A percentile compares a stretch with the other conserved stretches of the same genome.
phyloP scores from a whole-genome alignment of 2,797 vertebrate genomes.

The Heteromormyrus szaboi region DNA sequence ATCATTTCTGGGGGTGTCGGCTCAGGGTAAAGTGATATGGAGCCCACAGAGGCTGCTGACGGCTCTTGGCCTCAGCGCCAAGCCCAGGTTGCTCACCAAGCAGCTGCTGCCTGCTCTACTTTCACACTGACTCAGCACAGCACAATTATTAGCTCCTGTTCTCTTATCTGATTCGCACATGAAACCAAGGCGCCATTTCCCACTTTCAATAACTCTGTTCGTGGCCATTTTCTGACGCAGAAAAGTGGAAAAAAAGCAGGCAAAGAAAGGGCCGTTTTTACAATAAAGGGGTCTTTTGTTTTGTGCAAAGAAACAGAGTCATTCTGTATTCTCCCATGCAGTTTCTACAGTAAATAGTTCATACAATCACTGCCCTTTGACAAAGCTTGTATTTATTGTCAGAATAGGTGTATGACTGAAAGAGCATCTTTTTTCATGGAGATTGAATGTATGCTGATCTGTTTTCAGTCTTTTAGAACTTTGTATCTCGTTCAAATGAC shows the following conservation, averaged over 20 bases:
- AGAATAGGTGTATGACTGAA: neutral
- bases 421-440: neutral
- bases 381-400: neutral
- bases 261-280: neutral
- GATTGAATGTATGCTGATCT: neutral
- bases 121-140: slow-evolving; percentile 45
- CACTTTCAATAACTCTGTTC: slow-evolving; percentile 40
- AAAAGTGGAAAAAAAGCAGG: slow-evolving; percentile 26
- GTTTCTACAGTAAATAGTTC: neutral
- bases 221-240: slow-evolving; percentile 39
- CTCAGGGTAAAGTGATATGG: slow-evolving; percentile 25
- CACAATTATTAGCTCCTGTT: slow-evolving; percentile 45
- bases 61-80: slow-evolving; percentile 26
- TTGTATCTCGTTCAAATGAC: neutral
- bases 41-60: slow-evolving; percentile 17
- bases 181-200: slow-evolving; percentile 44
- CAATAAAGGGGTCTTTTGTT: neutral
- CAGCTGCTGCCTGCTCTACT: slow-evolving; percentile 44
- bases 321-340: neutral
- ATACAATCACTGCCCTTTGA: slow-evolving; percentile 6
- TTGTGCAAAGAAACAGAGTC: neutral
- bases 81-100: slow-evolving; percentile 36
- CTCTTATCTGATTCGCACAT: slow-evolving; percentile 54
- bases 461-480: slow-evolving; percentile 3
- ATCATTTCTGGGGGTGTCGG: slow-evolving; percentile 20